Percentiles rank a stretch among this genome's conserved stretches.
These are phyloP conservation scores for Melozone crissalis DNA, from an alignment of 2,113 vertebrate species.

Conservation along the genomic window DNA sequence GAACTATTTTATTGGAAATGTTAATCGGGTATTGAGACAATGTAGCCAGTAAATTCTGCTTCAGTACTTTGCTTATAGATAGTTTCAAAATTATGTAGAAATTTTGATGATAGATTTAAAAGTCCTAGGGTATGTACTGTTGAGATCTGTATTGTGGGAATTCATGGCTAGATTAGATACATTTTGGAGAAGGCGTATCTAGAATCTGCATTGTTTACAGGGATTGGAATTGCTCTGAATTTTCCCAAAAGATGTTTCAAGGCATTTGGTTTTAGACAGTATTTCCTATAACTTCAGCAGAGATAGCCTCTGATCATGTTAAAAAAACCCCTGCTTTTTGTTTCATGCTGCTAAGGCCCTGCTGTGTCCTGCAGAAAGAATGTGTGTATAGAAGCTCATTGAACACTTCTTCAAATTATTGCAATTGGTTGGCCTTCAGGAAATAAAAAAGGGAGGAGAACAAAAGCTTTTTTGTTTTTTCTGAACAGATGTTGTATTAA, in stretches of 20 bases:
- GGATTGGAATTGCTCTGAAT: neutral
- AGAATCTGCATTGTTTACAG: neutral
- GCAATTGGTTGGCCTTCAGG: neutral
- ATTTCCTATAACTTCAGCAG: neutral
- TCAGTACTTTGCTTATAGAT: neutral
- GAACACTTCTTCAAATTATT: neutral
- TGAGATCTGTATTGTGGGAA: neutral
- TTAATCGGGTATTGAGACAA: neutral
- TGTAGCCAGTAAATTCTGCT: neutral
- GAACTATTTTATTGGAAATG: neutral
- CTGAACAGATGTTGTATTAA: neutral
- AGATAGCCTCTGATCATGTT: neutral
- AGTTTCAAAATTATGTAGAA: neutral
- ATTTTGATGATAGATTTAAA: neutral
- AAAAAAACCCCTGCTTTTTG: neutral
- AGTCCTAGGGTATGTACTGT: neutral
- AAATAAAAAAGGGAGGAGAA: neutral
- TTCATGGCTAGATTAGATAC: neutral
- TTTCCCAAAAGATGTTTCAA: neutral
- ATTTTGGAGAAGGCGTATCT: neutral
- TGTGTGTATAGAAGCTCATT: neutral
- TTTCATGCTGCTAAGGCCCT: neutral
- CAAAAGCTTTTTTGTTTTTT: neutral
- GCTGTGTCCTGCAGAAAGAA: neutral
- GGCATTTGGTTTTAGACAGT: neutral